Evolutionary conservation across 30 jellyfish, hydroid and myxozoan genomes (phyloP).

Genomic region (Hydractinia symbiolongicarpus): DNA sequence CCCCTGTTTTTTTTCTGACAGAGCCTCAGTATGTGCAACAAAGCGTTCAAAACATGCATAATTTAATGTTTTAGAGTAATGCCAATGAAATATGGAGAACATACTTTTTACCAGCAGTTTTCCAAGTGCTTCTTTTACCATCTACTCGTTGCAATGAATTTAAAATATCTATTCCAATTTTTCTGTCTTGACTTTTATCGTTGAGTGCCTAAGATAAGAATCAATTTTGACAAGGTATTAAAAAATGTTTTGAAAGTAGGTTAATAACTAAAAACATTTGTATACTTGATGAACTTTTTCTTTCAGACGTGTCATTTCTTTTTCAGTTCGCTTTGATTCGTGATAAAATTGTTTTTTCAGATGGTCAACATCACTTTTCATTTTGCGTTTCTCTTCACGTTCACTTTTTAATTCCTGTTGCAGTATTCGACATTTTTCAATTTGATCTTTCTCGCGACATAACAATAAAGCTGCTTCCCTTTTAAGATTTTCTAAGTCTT

Average conservation of each 20-base stretch:
- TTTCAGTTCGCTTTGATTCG: constrained; percentile 87
- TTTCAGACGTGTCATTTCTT: constrained; percentile 66
- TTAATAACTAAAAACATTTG: neutral
- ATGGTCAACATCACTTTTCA: constrained; percentile 87
- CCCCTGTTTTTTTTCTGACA: too few species aligned
- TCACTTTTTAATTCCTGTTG: constrained; percentile 75
- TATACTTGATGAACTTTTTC: constrained; percentile 85
- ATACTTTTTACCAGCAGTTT: constrained; percentile 18
- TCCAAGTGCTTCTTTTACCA: constrained; percentile 88
- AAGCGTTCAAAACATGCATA: too few species aligned
- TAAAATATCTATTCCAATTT: constrained; percentile 57
- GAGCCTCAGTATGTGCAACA: too few species aligned
- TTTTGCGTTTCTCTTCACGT: constrained; percentile 72
- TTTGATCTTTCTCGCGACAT: constrained; percentile 61
- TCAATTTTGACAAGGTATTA: neutral
- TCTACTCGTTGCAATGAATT: constrained; percentile 68
- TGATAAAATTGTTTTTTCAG: constrained; percentile 75
- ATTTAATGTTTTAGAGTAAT: neutral
- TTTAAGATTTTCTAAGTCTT: constrained; percentile 59
- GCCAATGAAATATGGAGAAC: neutral
- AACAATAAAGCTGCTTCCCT: constrained; percentile 67
- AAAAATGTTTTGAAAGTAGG: neutral
- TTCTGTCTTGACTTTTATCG: constrained; percentile 60
- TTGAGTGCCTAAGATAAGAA: constrained; percentile 44
- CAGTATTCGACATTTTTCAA: constrained; percentile 44